Conservation (phyloP, 1,140 invertebrate species). For the Heliothis virescens region DNA sequence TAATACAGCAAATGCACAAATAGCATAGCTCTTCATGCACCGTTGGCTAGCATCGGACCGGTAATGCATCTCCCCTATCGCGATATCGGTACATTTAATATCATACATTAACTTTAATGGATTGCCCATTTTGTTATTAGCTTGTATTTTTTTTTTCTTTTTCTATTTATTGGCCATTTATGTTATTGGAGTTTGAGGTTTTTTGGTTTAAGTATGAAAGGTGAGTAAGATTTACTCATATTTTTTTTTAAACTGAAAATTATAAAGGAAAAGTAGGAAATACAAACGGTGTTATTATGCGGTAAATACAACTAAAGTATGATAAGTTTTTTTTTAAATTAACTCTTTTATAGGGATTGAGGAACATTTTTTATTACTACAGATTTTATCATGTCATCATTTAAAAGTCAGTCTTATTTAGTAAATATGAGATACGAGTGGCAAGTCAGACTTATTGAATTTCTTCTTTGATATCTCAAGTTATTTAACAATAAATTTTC, state of each 20-base stretch:
- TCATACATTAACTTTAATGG: conserved; percentile 76
- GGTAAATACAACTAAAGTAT: too few species aligned
- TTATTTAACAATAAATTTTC: too few species aligned
- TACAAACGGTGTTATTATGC: not conserved
- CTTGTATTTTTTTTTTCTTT: conserved; percentile 20
- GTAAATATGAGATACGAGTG: too few species aligned
- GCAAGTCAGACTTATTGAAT: too few species aligned
- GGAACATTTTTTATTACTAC: too few species aligned
- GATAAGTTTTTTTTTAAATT: too few species aligned
- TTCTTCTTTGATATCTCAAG: too few species aligned
- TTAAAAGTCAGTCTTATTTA: too few species aligned
- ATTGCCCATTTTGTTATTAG: conserved; percentile 75
- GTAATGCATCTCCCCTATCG: conserved; percentile 67
- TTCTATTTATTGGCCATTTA: conserved; percentile 48
- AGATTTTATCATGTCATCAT: too few species aligned
- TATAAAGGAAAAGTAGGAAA: not conserved
- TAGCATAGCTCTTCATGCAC: conserved; percentile 62
- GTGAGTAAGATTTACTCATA: not conserved
- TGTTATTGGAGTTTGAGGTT: conserved; percentile 30
- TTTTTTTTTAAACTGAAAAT: not conserved
- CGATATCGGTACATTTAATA: conserved; percentile 63
- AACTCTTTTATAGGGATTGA: too few species aligned
- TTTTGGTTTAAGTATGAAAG: not conserved
- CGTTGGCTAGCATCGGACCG: conserved; percentile 56
- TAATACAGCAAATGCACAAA: conserved; percentile 70